These are phyloP conservation scores for Eupsilia transversa DNA, from an alignment of 2,888 invertebrate genomes.

Conservation along the genomic window DNA sequence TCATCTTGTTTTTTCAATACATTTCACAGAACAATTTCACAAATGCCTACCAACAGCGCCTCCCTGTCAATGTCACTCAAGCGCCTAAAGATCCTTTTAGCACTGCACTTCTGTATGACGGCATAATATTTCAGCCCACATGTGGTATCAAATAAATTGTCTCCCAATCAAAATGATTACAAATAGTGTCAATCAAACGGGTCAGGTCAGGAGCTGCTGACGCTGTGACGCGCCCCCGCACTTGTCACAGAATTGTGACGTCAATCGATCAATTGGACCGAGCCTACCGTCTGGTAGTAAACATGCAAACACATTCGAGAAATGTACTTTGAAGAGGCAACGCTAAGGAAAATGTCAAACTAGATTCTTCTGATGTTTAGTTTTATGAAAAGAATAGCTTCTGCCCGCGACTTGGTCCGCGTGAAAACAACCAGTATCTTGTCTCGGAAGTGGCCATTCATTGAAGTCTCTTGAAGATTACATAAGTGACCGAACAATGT, in stretches of 20 bases:
- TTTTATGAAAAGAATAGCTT: not conserved
- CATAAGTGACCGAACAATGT: conserved; percentile 1
- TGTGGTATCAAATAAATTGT: conserved; percentile 24
- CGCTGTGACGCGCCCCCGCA: conserved; percentile 38
- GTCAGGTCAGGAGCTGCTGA: conserved; percentile 53
- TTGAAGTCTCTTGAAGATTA: not conserved
- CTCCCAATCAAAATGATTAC: conserved; percentile 17
- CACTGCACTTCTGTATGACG: not conserved
- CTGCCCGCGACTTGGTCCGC: too few species aligned
- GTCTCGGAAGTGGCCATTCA: not conserved
- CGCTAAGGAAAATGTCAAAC: not conserved
- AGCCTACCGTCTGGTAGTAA: conserved; percentile 17
- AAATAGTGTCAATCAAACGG: conserved; percentile 41
- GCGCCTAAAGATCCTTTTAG: not conserved
- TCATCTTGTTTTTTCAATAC: not conserved
- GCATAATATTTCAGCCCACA: not conserved
- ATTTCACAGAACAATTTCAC: not conserved
- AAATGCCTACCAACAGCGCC: not conserved
- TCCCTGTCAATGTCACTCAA: not conserved
- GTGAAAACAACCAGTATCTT: not conserved
- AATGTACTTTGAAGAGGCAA: not conserved
- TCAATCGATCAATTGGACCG: conserved; percentile 40
- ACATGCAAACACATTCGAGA: conserved; percentile 7
- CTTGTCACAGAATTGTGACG: conserved; percentile 46
- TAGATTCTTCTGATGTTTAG: not conserved